Evolutionary conservation across 2,797 vertebrate species (phyloP).

Genomic region (Rachycentron canadum): DNA sequence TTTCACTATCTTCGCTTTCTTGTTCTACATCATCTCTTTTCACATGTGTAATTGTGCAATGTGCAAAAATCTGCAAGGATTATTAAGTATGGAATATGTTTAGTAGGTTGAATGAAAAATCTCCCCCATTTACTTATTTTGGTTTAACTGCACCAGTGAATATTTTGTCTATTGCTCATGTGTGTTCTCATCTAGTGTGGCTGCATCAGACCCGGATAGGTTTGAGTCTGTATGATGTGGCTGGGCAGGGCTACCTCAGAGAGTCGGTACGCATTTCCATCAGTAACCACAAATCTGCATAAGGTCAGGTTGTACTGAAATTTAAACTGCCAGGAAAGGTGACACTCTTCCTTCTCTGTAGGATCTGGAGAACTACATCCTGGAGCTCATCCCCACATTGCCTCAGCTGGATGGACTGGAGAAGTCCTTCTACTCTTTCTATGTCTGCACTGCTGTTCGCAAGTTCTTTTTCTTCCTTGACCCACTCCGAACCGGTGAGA

Average conservation of each 20-base stretch:
- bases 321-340: background rate
- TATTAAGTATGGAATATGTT: background rate
- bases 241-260: constrained; percentile 96
- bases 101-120: background rate
- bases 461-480: constrained; percentile 99
- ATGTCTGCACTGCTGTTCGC: constrained; percentile 97
- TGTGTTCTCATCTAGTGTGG: constrained; percentile 88
- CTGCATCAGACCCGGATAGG: constrained; percentile 98
- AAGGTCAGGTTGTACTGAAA: background rate
- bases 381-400: constrained; percentile 97
- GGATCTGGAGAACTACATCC: constrained; percentile 99
- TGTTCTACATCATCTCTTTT: background rate
- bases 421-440: constrained; percentile 99
- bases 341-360: constrained; percentile 55
- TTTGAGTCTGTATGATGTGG: constrained; percentile 97
- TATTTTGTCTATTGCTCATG: background rate
- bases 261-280: constrained; percentile 90
- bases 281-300: background rate
- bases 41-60: background rate
- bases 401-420: constrained; percentile 97
- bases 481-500: constrained; percentile 94
- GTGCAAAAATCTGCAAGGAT: background rate
- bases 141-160: background rate
- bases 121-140: background rate
- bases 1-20: background rate